Evolutionary conservation across 2,888 invertebrate genomes (phyloP), one percentile per base, ranked within the genome.

Genomic region (Smittia sp.): DNA sequence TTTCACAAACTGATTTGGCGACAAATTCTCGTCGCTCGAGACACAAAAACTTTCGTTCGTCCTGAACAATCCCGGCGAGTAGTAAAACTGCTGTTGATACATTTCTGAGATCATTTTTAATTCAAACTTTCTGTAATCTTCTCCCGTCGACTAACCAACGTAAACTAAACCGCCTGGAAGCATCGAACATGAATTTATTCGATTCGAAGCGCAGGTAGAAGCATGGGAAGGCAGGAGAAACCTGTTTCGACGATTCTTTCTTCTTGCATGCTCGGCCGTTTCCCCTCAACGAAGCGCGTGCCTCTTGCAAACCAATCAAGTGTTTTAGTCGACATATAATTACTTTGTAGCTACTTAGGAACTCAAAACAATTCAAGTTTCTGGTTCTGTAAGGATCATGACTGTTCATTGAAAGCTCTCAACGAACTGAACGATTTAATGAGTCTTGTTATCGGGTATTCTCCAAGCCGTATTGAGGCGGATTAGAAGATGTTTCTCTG

Each of bases 1-100:
- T 15, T 46, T 46, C 46, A 46, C 46, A 46, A 67, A 41, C 24
- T 67, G 20, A 67, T 67, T 46, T 67, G 41, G 39, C 11, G 46
- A 67, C n/a, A 15, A 66, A 39, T 39, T 66, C 32, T 68, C 54
- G 25, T 25, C n/a, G 11, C 11, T n/a, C 24, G 15, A 1, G 41
- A 46, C 25, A 11, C 54, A 24, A n/a, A 68, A 41, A 11, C 39
- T 46, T 68, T 18, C 25, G 46, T 1, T 20, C 18, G 20, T 20
- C 38, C 41, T n/a, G 22, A 46, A 20, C 41, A 38, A 24, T 46
- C 13, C 58, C 22, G 58, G 58, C 22, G 58, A 13, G 58, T 22
- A 58, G 11, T 58, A 58, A 22, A 58, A 58, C 9, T 11, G 1
- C 24, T 24, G 2, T 46, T 46, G 46, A 46, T 46, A 46, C 46